These are phyloP conservation scores for Candidula unifasciata DNA, from an alignment of 2,888 invertebrate species.

Conservation along the genomic window DNA sequence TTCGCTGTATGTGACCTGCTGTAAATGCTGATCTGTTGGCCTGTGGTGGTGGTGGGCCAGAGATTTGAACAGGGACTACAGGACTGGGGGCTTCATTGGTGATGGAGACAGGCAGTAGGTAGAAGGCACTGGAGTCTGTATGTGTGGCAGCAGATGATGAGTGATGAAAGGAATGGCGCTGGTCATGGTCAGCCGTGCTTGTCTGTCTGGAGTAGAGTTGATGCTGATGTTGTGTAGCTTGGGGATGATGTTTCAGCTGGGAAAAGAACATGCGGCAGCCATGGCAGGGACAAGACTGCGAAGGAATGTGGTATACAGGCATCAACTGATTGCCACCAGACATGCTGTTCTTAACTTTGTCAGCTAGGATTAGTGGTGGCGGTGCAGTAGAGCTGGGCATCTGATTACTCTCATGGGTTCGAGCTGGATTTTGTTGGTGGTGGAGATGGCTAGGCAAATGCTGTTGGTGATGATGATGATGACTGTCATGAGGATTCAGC, in stretches of 20 bases:
- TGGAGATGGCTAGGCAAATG: neutral
- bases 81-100: neutral
- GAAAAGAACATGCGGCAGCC: constrained; percentile 41
- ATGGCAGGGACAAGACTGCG: constrained; percentile 45
- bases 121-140: constrained; percentile 13
- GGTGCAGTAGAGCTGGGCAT: neutral
- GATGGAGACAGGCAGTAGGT: neutral
- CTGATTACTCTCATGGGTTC: constrained; percentile 10
- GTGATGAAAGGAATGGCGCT: neutral
- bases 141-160: neutral
- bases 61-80: neutral
- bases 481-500: constrained; percentile 3
- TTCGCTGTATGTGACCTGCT: neutral
- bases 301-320: constrained; percentile 42
- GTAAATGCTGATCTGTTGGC: constrained; percentile 14
- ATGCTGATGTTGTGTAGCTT: neutral
- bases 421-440: neutral
- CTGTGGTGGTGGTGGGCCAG: neutral
- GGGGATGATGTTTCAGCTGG: neutral
- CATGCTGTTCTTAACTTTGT: constrained; percentile 9
- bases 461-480: neutral
- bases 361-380: constrained; percentile 38
- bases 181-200: neutral
- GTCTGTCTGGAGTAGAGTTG: neutral
- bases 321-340: neutral